Base-by-base conservation (phyloP, 2,888 invertebrate species). In the Kryphioiulus occultus region DNA sequence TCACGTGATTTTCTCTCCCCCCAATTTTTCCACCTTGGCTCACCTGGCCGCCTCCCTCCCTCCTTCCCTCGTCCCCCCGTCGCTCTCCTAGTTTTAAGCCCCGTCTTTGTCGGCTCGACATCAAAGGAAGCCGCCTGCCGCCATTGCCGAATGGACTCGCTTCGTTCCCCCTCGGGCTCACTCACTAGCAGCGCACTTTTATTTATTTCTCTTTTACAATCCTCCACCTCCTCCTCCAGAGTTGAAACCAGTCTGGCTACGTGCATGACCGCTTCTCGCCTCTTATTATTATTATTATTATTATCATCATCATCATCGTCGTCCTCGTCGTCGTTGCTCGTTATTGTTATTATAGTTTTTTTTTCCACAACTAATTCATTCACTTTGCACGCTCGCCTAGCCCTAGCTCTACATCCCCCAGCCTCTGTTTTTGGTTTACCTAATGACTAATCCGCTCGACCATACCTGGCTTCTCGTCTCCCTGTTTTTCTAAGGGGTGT, bases 131-230 rank as follows among this genome's bases (percentile, higher is more conserved):
- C 86, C 86, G 86, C 86, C 30, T 0, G 53, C 86, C 86, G 86
- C 86, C 30, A 35, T 35, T 59, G 19, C 10, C n/a, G 59, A 68
- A 42, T 86, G 59, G 86, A 86, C 78, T 86, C 19, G 78, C 32
- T 35, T 68, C 44, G 32, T 68, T 88, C 32, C 85, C 85, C 85
- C 84, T 59, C 22, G 17, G 59, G 88, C 88, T 85, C 44, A 53
- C 32, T 39, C 85, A 83, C 35, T 35, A 7, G 35, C 84, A 53
- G 84, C 59, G 87, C 87, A 42, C 35, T 35, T 87, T 82, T 59
- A 84, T 39, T 59, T 85, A 47, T 85, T 85, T 84, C 85, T 39
- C 84, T 68, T 82, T 85, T 85, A 85, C 88, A 44, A 82, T 22
- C 85, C 85, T 88, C 39, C 88, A 44, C 85, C 87, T 22, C 85